Conservation (phyloP, 2,113 vertebrate genomes). For the Toxotes chatareus region DNA sequence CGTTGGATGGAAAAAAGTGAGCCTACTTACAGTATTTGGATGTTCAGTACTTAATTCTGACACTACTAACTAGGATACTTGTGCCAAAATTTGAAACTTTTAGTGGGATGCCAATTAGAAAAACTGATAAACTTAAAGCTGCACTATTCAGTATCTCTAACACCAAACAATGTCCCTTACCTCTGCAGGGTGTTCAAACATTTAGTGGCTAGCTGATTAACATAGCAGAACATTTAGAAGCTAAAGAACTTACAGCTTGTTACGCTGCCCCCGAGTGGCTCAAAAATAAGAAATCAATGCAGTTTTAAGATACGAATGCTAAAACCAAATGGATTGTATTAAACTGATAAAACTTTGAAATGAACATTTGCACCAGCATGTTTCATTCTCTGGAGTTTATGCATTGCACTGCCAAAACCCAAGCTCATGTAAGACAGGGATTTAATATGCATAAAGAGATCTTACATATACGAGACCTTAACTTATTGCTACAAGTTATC, state of each 20-base stretch:
- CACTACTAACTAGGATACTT: neutral
- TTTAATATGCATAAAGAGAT: slow-evolving; percentile 1
- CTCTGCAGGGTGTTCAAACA: neutral
- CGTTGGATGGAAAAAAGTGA: slow-evolving; percentile 1
- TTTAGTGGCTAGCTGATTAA: neutral
- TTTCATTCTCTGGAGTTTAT: neutral
- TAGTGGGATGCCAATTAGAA: neutral
- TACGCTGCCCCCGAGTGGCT: neutral
- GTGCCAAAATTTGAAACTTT: neutral
- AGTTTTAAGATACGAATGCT: neutral
- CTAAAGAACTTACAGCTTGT: neutral
- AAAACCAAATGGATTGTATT: neutral
- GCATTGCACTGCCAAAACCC: neutral
- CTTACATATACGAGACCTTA: neutral
- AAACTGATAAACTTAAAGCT: neutral
- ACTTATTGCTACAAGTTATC: neutral
- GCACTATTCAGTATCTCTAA: neutral
- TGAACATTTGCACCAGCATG: neutral
- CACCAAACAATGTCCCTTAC: neutral
- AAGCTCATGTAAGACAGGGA: neutral
- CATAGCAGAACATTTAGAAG: neutral
- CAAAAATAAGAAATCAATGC: neutral
- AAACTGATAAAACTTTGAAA: neutral
- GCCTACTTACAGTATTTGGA: neutral
- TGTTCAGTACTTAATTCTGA: neutral